Evolutionary conservation across 2,797 vertebrate species (phyloP), one percentile per base, ranked within the genome.

Genomic region (Balearica regulorum): DNA sequence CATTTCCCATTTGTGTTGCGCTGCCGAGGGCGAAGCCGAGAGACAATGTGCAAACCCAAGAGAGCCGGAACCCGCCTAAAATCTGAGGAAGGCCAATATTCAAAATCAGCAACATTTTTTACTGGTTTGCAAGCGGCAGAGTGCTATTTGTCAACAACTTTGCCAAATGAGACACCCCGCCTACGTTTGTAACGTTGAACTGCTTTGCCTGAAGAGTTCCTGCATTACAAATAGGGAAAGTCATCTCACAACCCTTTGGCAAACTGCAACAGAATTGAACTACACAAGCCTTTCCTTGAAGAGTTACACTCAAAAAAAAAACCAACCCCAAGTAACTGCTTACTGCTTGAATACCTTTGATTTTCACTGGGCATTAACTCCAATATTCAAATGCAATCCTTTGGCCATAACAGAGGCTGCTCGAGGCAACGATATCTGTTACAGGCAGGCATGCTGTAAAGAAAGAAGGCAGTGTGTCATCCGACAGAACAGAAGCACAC

Each of bases 391-490:
- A 26, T 16, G 37, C 60, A 68, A 31, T 18, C 54, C 86, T 58
- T 12, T 7, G 39, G 43, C 35, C 49, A 69, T 49, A 61, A 41
- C 16, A 53, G n/a, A 33, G 17, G 55, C 73, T 46, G 51, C 49
- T 78, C 3, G 4, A 73, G 81, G 33, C 84, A 62, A 6, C 1
- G 12, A 1, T 16, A 20, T 15, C 44, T 17, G 9, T 20, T 15
- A 24, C 28, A 54, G 37, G n/a, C 33, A 39, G 51, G 5, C 51
- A 21, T 9, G 4, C 31, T 17, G 20, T 1, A 7, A 51, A 29
- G 16, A 35, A 35, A 57, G 7, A 17, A 11, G 25, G 37, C 14
- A 0, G 33, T 2, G 2, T 5, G 16, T 15, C 46, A 12, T 1
- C 25, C 61, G 16, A 37, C 33, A 51, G 11, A 31, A 28, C 35